Percentiles rank a stretch among this genome's conserved stretches.
These are phyloP conservation scores for Lysandra coridon DNA, from an alignment of 2,888 invertebrate genomes.

Conservation along the genomic window DNA sequence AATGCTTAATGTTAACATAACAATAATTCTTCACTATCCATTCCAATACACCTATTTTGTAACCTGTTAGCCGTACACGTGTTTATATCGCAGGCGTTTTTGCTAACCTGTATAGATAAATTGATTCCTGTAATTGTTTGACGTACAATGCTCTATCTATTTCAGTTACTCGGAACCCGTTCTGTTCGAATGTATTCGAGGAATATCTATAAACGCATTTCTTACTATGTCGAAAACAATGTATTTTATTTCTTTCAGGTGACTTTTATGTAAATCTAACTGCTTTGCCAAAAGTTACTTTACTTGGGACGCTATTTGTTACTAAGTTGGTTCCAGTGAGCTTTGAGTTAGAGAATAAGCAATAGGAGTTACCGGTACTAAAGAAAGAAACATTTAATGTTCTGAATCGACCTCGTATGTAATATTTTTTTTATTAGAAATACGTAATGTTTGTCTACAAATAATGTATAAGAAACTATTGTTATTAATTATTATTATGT, in stretches of 20 bases:
- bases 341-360: background rate
- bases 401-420: too few species aligned
- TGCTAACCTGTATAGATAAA: conserved; percentile 29
- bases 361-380: too few species aligned
- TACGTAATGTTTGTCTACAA: too few species aligned
- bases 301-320: background rate
- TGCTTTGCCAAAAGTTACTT: conserved; percentile 17
- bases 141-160: conserved; percentile 29
- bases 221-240: conserved; percentile 29
- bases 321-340: background rate
- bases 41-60: background rate
- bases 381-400: too few species aligned
- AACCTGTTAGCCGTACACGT: background rate
- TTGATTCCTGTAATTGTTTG: conserved; percentile 30
- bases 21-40: background rate
- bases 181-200: conserved; percentile 27
- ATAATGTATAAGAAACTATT: too few species aligned
- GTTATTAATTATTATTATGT: too few species aligned
- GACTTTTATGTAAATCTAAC: conserved; percentile 6
- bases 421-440: too few species aligned
- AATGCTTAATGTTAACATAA: too few species aligned
- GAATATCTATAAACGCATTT: conserved; percentile 34
- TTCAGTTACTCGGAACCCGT: conserved; percentile 30
- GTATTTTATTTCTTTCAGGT: conserved; percentile 21
- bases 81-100: conserved; percentile 5